Base-by-base conservation (phyloP, 2,797 vertebrate genomes). In the Sitta carolinensis region DNA sequence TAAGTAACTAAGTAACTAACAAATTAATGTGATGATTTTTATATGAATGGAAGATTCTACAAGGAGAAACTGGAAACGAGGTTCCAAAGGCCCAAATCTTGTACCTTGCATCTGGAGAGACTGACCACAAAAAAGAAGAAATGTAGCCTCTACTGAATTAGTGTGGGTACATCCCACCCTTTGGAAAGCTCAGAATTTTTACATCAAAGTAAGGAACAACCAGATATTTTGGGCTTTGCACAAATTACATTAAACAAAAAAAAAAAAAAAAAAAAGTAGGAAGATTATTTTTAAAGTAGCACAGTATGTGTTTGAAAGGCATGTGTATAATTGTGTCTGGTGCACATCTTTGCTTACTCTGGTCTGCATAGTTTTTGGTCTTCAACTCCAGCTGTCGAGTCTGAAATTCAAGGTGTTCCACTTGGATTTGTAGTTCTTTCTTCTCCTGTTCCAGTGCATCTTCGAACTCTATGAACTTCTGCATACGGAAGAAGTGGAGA, bases 381-480 rank as follows among this genome's bases (percentile, higher is more conserved):
- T 99, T 99, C 89, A 99, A 98, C 97, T 99, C 99, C 97, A 98
- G 96, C 89, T 99, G 99, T 97, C 99, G 99, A 36, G 98, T 98
- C 97, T 99, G 99, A 95, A 99, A 98, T 97, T 99, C 99, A 83
- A 99, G 98, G 93, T 98, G 98, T 61, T 99, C 99, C 97, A 99
- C 98, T 94, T 99, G 99, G 30, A 98, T 93, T 97, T 99, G 99
- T 68, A 99, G 98, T 23, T 99, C 99, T 92, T 99, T 99, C 98
- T 99, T 99, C 94, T 99, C 99, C 21, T 99, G 99, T 68, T 99
- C 99, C 98, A 99, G 90, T 4, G 98, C 98, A 98, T 99, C 99
- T 95, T 99, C 99, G 95, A 99, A 99, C 94, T 99, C 99, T 70
- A 99, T 99, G 96, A 99, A 99, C 96, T 99, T 99, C 99, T 99